Percentiles rank a stretch among this genome's conserved stretches.
Evolutionary conservation across 2,113 vertebrate genomes (phyloP).

Genomic region (Notothenia coriiceps): DNA sequence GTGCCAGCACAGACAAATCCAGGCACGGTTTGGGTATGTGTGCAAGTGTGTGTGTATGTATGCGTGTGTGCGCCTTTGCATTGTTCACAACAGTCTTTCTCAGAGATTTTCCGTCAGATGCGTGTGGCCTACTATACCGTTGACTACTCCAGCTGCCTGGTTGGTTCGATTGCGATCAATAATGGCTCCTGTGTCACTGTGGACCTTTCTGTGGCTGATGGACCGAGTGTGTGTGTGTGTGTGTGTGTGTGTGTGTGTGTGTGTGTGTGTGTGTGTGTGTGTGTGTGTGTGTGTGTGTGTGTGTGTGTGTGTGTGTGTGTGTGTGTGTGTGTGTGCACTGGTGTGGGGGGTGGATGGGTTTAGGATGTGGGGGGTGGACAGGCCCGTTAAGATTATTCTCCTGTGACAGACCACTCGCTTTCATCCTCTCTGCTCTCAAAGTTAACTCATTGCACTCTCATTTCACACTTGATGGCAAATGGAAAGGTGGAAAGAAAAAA

Average conservation of each 20-base stretch:
- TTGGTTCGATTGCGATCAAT: slow-evolving; percentile 59
- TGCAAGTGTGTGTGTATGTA: neutral
- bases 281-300: neutral
- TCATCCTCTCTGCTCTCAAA: slow-evolving; percentile 61
- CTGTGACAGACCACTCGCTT: slow-evolving; percentile 66
- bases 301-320: slow-evolving; percentile 15
- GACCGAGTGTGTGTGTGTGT: slow-evolving; percentile 11
- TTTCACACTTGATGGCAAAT: slow-evolving; percentile 74
- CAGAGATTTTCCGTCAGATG: slow-evolving; percentile 19
- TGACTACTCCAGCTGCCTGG: slow-evolving; percentile 20
- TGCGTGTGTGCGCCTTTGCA: slow-evolving; percentile 4
- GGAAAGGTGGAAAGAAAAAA: slow-evolving; percentile 27
- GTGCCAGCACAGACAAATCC: slow-evolving; percentile 34
- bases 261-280: slow-evolving; percentile 2
- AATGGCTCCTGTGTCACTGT: slow-evolving; percentile 24
- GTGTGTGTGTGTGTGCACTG: neutral
- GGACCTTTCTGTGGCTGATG: slow-evolving; percentile 31
- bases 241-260: too few species aligned
- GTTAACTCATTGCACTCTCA: slow-evolving; percentile 70
- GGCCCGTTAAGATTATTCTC: slow-evolving; percentile 63
- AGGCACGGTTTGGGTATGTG: neutral
- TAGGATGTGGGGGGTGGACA: slow-evolving; percentile 41
- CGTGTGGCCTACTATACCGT: slow-evolving; percentile 7
- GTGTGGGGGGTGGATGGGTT: slow-evolving; percentile 1
- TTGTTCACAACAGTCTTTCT: slow-evolving; percentile 35